A percentile compares a stretch with the other conserved stretches of the same genome.
Conservation (phyloP, 2,113 vertebrate genomes). For the Agelaius tricolor region DNA sequence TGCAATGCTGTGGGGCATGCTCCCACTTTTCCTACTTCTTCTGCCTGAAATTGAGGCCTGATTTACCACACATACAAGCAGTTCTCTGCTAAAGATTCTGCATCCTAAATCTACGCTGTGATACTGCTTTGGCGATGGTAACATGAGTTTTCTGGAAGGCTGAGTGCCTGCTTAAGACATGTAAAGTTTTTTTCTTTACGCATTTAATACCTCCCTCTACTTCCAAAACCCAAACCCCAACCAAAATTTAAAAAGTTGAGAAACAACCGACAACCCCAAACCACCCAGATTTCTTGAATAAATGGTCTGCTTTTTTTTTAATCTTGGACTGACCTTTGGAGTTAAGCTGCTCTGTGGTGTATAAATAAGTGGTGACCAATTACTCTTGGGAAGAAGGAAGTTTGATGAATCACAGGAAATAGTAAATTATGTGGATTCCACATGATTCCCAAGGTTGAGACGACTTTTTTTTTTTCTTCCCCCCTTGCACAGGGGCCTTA, state of each 20-base stretch:
- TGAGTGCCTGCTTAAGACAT: neutral
- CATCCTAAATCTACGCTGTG: neutral
- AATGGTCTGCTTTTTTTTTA: slow-evolving; percentile 13
- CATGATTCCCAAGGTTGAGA: slow-evolving; percentile 65
- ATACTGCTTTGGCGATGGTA: accelerated
- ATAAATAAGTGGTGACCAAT: slow-evolving; percentile 65
- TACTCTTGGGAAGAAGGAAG: slow-evolving; percentile 73
- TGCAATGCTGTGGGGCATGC: accelerated
- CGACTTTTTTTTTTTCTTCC: neutral
- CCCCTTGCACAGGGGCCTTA: neutral
- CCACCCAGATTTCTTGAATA: slow-evolving; percentile 4
- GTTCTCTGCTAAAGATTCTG: neutral
- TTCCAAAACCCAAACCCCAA: neutral
- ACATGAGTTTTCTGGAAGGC: neutral
- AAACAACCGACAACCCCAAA: neutral
- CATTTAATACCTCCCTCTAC: accelerated
- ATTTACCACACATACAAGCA: neutral
- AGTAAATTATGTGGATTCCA: slow-evolving; percentile 76
- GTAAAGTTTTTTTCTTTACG: neutral
- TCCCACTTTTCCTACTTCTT: neutral
- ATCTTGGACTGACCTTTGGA: slow-evolving; percentile 53
- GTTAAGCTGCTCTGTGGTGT: slow-evolving; percentile 33
- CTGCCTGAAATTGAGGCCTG: neutral
- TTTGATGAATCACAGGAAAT: slow-evolving; percentile 78
- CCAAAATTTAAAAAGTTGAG: neutral